These are phyloP conservation scores for Agrotis puta DNA, from an alignment of 2,888 invertebrate species.

Conservation along the genomic window DNA sequence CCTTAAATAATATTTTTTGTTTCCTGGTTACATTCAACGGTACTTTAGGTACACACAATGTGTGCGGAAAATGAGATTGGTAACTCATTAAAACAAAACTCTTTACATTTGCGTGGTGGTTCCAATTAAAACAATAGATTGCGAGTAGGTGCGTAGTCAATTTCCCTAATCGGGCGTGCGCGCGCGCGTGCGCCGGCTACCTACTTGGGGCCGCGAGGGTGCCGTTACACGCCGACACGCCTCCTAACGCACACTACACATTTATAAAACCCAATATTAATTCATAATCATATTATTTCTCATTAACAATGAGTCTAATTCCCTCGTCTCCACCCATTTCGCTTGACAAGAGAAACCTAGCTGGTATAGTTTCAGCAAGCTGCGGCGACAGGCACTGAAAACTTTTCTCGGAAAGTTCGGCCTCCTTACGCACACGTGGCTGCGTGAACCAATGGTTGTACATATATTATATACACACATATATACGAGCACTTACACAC, in stretches of 20 bases:
- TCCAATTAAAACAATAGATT: slow-evolving; percentile 79
- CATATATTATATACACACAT: slow-evolving; percentile 68
- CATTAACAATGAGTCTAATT: slow-evolving; percentile 27
- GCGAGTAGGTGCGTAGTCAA: slow-evolving; percentile 75
- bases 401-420: slow-evolving; percentile 76
- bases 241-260: slow-evolving; percentile 73
- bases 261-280: slow-evolving; percentile 58
- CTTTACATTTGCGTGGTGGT: slow-evolving; percentile 66
- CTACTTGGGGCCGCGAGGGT: slow-evolving; percentile 87
- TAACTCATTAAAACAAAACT: slow-evolving; percentile 69
- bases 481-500: slow-evolving; percentile 63
- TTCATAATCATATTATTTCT: slow-evolving; percentile 47
- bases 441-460: slow-evolving; percentile 66
- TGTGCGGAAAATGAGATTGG: slow-evolving; percentile 68
- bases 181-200: slow-evolving; percentile 75
- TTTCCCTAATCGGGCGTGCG: slow-evolving; percentile 82
- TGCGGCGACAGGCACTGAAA: slow-evolving; percentile 67
- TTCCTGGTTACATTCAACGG: slow-evolving; percentile 59
- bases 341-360: slow-evolving; percentile 43
- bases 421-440: slow-evolving; percentile 74
- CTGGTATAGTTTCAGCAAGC: slow-evolving; percentile 59
- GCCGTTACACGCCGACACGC: slow-evolving; percentile 82
- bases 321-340: slow-evolving; percentile 12
- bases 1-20: slow-evolving; percentile 56
- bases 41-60: slow-evolving; percentile 49